phyloP scores from a whole-genome alignment of 1,140 invertebrate genomes.

The Drosophila rhopaloa region DNA sequence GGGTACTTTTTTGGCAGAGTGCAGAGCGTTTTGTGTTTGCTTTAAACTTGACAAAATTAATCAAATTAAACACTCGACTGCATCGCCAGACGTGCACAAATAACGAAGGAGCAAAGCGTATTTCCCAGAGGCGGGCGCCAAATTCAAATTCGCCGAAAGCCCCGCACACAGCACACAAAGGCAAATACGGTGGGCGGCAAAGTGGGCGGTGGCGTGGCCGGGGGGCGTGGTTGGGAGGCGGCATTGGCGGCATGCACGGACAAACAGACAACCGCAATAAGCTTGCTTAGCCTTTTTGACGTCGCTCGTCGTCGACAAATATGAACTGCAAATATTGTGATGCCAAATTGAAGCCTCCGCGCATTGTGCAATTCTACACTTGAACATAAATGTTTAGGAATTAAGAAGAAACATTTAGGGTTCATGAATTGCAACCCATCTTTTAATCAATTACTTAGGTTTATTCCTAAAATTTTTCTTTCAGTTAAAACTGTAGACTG shows the following conservation, averaged over 20 bases:
- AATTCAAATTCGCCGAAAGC: conserved; percentile 68
- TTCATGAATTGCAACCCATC: background rate
- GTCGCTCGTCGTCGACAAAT: conserved; percentile 65
- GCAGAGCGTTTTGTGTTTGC: conserved; percentile 74
- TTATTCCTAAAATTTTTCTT: no score
- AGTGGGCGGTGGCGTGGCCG: background rate
- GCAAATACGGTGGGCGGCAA: conserved; percentile 10
- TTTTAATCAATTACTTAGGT: no score
- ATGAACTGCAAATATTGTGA: conserved; percentile 79
- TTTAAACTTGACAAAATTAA: conserved; percentile 83
- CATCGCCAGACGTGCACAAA: conserved; percentile 81
- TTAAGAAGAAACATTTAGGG: background rate
- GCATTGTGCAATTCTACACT: conserved; percentile 28
- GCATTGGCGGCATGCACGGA: conserved; percentile 31
- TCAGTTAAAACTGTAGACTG: no score
- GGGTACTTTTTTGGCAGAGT: conserved; percentile 62
- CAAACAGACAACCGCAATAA: conserved; percentile 77
- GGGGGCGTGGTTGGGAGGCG: background rate
- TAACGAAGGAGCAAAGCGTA: conserved; percentile 59
- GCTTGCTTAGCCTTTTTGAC: conserved; percentile 80
- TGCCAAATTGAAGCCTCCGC: conserved; percentile 67
- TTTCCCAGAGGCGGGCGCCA: conserved; percentile 49
- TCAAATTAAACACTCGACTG: conserved; percentile 82
- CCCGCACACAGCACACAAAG: conserved; percentile 35
- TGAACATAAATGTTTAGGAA: background rate